Conservation (phyloP, 2,888 invertebrate genomes). For the Drosophila paracracens region DNA sequence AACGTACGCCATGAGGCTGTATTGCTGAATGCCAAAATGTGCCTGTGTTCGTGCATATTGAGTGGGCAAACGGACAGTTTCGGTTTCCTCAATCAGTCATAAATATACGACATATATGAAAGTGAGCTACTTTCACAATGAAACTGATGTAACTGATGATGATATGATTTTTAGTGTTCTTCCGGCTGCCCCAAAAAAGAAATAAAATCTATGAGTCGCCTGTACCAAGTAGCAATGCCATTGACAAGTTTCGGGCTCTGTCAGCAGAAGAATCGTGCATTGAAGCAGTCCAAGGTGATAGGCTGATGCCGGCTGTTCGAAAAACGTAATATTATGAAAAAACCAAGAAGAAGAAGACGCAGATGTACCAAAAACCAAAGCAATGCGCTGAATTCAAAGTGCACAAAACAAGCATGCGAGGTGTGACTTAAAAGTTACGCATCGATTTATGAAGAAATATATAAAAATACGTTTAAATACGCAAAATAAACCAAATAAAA, state of each 20-base stretch:
- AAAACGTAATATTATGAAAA: slow-evolving; percentile 49
- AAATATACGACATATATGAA: slow-evolving; percentile 9
- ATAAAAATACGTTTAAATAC: background rate
- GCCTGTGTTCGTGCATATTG: background rate
- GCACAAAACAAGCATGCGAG: slow-evolving; percentile 40
- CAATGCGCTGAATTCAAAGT: slow-evolving; percentile 41
- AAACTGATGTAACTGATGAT: slow-evolving; percentile 13
- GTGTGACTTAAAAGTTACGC: slow-evolving; percentile 13
- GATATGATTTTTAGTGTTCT: slow-evolving; percentile 28
- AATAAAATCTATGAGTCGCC: slow-evolving; percentile 35
- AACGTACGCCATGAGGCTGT: slow-evolving; percentile 39
- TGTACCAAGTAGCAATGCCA: slow-evolving; percentile 63
- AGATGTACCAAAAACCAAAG: slow-evolving; percentile 44
- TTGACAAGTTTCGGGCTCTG: slow-evolving; percentile 54
- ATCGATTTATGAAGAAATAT: background rate
- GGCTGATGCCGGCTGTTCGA: slow-evolving; percentile 50
- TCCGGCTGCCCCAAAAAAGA: slow-evolving; percentile 37
- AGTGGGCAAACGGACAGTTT: slow-evolving; percentile 22
- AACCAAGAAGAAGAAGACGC: slow-evolving; percentile 2
- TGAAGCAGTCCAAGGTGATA: slow-evolving; percentile 59
- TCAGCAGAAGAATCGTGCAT: slow-evolving; percentile 23
- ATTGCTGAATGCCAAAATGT: background rate
- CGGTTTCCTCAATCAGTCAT: slow-evolving; percentile 26
- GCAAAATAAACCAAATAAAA: background rate
- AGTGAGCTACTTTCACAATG: slow-evolving; percentile 13